phyloP scores from a whole-genome alignment of 2,113 vertebrate species.

The Phalacrocorax carbo region DNA sequence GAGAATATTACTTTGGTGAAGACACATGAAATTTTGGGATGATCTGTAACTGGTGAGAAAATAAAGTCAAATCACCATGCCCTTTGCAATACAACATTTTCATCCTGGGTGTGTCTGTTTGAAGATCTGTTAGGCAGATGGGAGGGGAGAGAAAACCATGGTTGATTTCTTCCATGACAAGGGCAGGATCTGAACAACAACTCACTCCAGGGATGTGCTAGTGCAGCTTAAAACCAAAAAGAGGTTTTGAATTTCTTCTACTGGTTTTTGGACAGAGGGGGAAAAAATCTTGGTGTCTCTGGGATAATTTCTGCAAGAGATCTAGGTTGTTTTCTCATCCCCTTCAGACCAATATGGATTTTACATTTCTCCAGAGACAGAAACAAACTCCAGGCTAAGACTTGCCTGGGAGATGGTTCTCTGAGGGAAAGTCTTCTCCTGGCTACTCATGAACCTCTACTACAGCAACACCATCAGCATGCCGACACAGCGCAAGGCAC shows the following conservation, averaged over 20 bases:
- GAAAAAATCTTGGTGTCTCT: not conserved
- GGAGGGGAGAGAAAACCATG: not conserved
- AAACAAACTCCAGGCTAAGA: not conserved
- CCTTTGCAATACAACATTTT: not conserved
- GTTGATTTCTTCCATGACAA: not conserved
- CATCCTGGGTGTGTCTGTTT: not conserved
- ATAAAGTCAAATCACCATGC: not conserved
- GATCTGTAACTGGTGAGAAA: not conserved
- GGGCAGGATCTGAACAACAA: not conserved
- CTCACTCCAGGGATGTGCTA: not conserved
- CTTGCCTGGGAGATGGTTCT: not conserved
- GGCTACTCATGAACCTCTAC: accelerated
- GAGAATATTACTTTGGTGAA: not conserved
- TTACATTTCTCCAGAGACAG: not conserved
- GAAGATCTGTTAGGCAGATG: not conserved
- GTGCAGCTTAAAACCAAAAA: not conserved
- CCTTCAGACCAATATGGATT: not conserved
- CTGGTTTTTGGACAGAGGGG: not conserved
- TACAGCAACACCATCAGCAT: not conserved
- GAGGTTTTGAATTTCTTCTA: not conserved
- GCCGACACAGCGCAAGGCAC: not conserved
- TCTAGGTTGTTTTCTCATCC: not conserved
- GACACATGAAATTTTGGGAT: not conserved
- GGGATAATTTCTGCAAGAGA: not conserved
- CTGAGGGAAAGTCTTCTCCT: not conserved